Evolutionary conservation across 2,888 invertebrate species (phyloP).

Genomic region (Apotomis betuletana): DNA sequence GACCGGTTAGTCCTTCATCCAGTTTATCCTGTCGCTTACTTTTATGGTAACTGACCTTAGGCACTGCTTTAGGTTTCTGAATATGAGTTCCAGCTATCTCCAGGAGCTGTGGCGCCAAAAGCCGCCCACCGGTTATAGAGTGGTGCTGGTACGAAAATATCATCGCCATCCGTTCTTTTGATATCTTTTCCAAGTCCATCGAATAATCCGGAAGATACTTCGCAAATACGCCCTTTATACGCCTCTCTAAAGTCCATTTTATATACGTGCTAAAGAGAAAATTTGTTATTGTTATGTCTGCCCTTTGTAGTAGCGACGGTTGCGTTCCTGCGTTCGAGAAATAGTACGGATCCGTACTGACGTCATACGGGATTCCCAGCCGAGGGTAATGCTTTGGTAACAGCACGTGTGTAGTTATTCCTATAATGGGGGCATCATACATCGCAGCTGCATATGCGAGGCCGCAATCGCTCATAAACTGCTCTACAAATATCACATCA

Average conservation of each 20-base stretch:
- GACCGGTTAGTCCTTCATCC: not conserved
- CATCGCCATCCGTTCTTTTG: slow-evolving; percentile 75
- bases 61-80: slow-evolving; percentile 54
- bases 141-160: slow-evolving; percentile 85
- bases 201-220: slow-evolving; percentile 69
- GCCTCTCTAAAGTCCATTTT: slow-evolving; percentile 59
- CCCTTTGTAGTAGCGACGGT: slow-evolving; percentile 57
- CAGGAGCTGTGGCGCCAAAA: slow-evolving; percentile 80
- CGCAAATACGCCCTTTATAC: slow-evolving; percentile 63
- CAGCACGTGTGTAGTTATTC: slow-evolving; percentile 77
- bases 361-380: slow-evolving; percentile 76
- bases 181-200: slow-evolving; percentile 75
- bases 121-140: slow-evolving; percentile 80
- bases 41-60: slow-evolving; percentile 52
- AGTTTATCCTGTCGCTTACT: no score
- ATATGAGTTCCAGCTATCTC: slow-evolving; percentile 85
- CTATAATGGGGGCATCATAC: slow-evolving; percentile 78
- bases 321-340: slow-evolving; percentile 65
- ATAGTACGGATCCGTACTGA: slow-evolving; percentile 75
- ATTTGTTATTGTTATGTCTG: slow-evolving; percentile 57
- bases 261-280: slow-evolving; percentile 52
- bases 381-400: slow-evolving; percentile 76
- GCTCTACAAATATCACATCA: slow-evolving; percentile 77
- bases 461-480: slow-evolving; percentile 75
- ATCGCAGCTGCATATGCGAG: slow-evolving; percentile 65